Evolutionary conservation across 2,888 invertebrate species (phyloP).

Genomic region (Shargacucullia verbasci): DNA sequence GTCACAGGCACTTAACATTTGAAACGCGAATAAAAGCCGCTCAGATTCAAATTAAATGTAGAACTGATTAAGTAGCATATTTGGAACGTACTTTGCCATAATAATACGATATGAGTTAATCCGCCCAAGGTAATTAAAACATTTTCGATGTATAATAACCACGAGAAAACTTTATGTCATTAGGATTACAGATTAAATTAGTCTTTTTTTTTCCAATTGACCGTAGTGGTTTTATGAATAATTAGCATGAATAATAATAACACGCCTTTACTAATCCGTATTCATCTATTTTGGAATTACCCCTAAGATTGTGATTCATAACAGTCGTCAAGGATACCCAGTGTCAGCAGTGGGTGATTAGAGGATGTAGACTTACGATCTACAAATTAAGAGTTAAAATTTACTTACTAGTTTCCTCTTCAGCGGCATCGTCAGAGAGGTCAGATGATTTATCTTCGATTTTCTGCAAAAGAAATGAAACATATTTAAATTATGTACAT

Average conservation of each 20-base stretch:
- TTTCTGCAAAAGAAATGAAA: slow-evolving; percentile 39
- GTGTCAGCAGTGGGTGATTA: too few relatives aligned
- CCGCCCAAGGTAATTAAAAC: not conserved
- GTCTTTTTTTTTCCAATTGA: too few relatives aligned
- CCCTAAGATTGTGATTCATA: too few relatives aligned
- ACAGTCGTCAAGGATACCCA: too few relatives aligned
- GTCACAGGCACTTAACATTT: not conserved
- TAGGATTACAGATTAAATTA: not conserved
- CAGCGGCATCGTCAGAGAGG: slow-evolving; percentile 44
- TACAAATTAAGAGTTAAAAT: too few relatives aligned
- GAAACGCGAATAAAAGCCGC: not conserved
- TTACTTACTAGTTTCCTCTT: slow-evolving; percentile 55
- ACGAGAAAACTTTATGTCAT: not conserved
- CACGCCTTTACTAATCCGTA: too few relatives aligned
- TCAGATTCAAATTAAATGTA: not conserved
- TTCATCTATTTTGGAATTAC: too few relatives aligned
- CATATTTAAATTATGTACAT: not conserved
- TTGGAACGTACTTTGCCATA: too few relatives aligned
- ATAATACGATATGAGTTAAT: slow-evolving; percentile 2
- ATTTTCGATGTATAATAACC: slow-evolving; percentile 3
- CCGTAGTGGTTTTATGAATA: too few relatives aligned
- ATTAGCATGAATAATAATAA: too few relatives aligned
- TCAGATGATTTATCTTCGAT: slow-evolving; percentile 53
- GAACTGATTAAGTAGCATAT: not conserved
- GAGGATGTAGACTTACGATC: too few relatives aligned